phyloP scores from a whole-genome alignment of 2,797 vertebrate species.

The Phyllotis vaccarum region DNA sequence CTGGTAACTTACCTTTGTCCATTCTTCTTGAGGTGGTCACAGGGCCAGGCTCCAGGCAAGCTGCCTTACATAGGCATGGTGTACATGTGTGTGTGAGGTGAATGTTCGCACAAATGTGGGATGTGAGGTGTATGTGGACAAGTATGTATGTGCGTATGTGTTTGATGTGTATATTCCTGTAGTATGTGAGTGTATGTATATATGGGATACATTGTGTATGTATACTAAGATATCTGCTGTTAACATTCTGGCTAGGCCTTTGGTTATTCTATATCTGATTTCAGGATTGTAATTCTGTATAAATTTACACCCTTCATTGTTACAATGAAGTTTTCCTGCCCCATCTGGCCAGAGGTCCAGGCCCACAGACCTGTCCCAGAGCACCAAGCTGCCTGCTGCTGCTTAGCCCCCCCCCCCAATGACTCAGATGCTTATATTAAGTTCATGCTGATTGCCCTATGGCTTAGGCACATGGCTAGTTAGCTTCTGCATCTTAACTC shows the following conservation, averaged over 20 bases:
- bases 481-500: too few species aligned
- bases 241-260: neutral
- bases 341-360: too few species aligned
- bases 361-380: too few species aligned
- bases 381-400: too few species aligned
- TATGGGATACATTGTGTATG: neutral
- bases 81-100: neutral
- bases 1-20: accelerated
- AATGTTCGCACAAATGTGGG: accelerated
- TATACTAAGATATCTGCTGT: neutral
- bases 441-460: too few species aligned
- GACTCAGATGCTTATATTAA: too few species aligned
- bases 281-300: neutral
- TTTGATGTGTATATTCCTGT: accelerated
- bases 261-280: neutral
- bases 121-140: neutral
- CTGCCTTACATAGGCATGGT: neutral
- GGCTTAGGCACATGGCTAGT: too few species aligned
- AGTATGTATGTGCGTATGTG: neutral
- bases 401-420: too few species aligned
- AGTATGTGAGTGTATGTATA: too few species aligned
- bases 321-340: too few species aligned
- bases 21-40: neutral
- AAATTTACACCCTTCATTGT: neutral
- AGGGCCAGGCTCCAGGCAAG: neutral